Base-by-base conservation (phyloP, 2,888 invertebrate genomes). In the Hemithea aestivaria region DNA sequence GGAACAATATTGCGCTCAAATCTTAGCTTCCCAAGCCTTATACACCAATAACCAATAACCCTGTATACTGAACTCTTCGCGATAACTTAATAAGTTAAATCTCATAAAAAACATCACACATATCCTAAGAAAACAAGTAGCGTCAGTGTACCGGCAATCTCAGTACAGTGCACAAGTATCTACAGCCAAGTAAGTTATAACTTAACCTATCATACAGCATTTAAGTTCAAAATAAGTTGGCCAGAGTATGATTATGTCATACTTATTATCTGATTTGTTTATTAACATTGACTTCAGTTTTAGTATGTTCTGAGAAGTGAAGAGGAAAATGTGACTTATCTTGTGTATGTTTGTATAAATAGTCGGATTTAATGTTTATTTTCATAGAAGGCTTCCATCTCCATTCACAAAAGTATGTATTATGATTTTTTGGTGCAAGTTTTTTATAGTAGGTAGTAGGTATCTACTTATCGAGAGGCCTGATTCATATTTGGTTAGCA, bases 231-330 rank as follows among this genome's bases (percentile, higher is more conserved):
- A 27, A 9, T 60, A 31, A 56, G 52, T 46, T 27, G 31, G 29
- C 22, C 24, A 32, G n/a, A 22, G n/a, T 27, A 16, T 11, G 1
- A 32, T 57, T 61, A 58, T 59, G 56, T 66, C 62, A 62, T 53
- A 42, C 11, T 45, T 53, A 51, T 50, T 43, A 51, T 43, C 35
- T 27, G 29, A 27, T 40, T 43, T 38, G 39, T 38, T 40, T 33
- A 30, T 43, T 28, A 35, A 36, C 42, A 45, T 28, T 46, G 39
- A 28, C 20, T 27, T 40, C 28, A 25, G 25, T 10, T 24, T 24
- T 34, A 34, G 35, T 26, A 9, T 30, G 8, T 48, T 47, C 47
- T 38, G 24, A 42, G 50, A 45, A 50, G 24, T 22, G 16, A 46
- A 27, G 23, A 49, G 49, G 46, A 49, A 49, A 48, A 49, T 11